Conservation (phyloP, 2,797 vertebrate genomes). For the Morus bassanus region DNA sequence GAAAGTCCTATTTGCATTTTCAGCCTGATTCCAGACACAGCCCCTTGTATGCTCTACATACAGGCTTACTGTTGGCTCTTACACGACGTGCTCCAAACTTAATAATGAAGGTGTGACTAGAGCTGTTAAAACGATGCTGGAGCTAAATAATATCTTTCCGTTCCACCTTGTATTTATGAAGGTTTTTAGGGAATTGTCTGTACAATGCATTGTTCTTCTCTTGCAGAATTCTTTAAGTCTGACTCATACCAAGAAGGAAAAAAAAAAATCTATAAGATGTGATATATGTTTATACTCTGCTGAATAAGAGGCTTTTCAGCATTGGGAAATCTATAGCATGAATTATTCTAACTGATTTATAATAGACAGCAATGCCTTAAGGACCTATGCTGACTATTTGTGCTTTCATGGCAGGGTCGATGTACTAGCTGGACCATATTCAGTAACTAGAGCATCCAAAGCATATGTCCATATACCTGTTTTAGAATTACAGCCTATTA, state of each 20-base stretch:
- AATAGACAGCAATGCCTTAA: slow-evolving; percentile 30
- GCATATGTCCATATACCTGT: neutral
- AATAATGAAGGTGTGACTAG: slow-evolving; percentile 55
- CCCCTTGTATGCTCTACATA: neutral
- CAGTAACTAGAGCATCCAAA: neutral
- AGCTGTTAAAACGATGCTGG: neutral
- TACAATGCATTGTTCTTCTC: slow-evolving; percentile 2
- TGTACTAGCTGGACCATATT: neutral
- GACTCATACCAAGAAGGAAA: neutral
- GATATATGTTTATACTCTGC: slow-evolving; percentile 51
- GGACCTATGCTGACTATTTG: slow-evolving; percentile 28
- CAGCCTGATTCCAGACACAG: slow-evolving; percentile 52
- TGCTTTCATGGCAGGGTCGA: slow-evolving; percentile 4
- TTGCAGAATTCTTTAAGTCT: slow-evolving; percentile 40
- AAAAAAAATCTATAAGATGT: neutral
- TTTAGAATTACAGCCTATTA: slow-evolving; percentile 29
- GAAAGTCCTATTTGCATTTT: slow-evolving; percentile 65
- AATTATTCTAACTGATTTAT: slow-evolving; percentile 71
- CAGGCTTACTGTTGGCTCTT: slow-evolving; percentile 4
- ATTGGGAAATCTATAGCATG: slow-evolving; percentile 64
- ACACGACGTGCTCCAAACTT: slow-evolving; percentile 26
- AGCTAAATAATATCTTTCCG: slow-evolving; percentile 44
- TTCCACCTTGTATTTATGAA: slow-evolving; percentile 49
- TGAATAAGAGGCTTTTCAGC: slow-evolving; percentile 57
- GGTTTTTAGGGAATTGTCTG: slow-evolving; percentile 56